phyloP scores from a whole-genome alignment of 1,140 invertebrate species.

The Drosophila rhopaloa region DNA sequence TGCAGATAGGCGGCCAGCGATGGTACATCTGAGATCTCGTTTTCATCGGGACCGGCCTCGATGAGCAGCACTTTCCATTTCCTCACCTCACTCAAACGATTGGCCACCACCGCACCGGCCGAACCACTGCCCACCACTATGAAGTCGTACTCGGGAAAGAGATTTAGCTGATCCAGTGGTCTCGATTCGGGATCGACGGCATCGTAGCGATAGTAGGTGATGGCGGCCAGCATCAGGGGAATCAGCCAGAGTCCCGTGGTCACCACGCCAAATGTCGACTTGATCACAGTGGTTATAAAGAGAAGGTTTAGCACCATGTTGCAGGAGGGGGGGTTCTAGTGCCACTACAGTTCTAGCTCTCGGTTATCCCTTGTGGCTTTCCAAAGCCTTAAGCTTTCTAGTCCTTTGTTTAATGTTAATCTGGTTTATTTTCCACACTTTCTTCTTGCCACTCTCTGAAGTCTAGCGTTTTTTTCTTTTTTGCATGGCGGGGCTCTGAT shows the following conservation, averaged over 20 bases:
- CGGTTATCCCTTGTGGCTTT: too few species aligned
- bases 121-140: conserved; percentile 94
- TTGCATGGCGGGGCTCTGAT: conserved; percentile 60
- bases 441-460: conserved; percentile 15
- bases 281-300: conserved; percentile 90
- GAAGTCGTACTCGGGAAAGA: conserved; percentile 91
- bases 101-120: conserved; percentile 94
- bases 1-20: conserved; percentile 94
- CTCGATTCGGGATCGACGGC: conserved; percentile 91
- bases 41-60: conserved; percentile 97
- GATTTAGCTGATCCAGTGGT: conserved; percentile 86
- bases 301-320: conserved; percentile 90
- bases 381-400: too few species aligned
- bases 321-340: background rate
- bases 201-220: conserved; percentile 93
- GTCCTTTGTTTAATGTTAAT: too few species aligned
- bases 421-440: background rate
- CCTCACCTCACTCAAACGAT: conserved; percentile 92
- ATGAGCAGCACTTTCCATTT: conserved; percentile 93
- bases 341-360: background rate
- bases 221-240: conserved; percentile 91
- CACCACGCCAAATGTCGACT: conserved; percentile 89
- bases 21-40: conserved; percentile 95
- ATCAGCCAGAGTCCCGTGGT: conserved; percentile 92
- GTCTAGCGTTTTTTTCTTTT: conserved; percentile 70